Conservation (phyloP, 2,888 invertebrate species). For the Sinhomidia bicolor region DNA sequence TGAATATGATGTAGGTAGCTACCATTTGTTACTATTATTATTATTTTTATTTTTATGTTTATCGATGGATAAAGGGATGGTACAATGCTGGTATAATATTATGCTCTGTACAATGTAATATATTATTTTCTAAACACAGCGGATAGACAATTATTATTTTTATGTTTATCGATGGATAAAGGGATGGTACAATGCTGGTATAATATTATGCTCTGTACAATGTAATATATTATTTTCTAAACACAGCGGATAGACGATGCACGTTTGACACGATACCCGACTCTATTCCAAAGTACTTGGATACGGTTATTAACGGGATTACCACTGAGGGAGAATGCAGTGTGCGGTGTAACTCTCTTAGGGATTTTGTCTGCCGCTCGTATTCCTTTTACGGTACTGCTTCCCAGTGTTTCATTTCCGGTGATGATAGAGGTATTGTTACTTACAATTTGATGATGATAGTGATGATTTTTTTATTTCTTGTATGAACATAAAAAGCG, state of each 20-base stretch:
- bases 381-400: constrained; percentile 82
- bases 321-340: constrained; percentile 82
- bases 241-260: constrained; percentile 80
- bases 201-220: neutral
- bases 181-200: neutral
- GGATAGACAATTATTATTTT: constrained; percentile 75
- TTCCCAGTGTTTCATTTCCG: constrained; percentile 82
- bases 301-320: constrained; percentile 81
- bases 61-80: neutral
- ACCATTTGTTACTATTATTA: no score
- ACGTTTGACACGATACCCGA: constrained; percentile 81
- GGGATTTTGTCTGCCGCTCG: constrained; percentile 82
- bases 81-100: neutral
- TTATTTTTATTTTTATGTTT: neutral
- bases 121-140: constrained; percentile 71
- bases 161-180: neutral
- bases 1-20: no score
- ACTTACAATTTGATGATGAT: neutral
- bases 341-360: constrained; percentile 81
- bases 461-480: no score
- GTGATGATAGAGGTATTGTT: constrained; percentile 81
- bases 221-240: neutral
- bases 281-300: constrained; percentile 81
- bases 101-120: neutral
- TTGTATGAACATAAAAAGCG: no score